phyloP scores from a whole-genome alignment of 2,113 vertebrate genomes.

The Equus quagga region DNA sequence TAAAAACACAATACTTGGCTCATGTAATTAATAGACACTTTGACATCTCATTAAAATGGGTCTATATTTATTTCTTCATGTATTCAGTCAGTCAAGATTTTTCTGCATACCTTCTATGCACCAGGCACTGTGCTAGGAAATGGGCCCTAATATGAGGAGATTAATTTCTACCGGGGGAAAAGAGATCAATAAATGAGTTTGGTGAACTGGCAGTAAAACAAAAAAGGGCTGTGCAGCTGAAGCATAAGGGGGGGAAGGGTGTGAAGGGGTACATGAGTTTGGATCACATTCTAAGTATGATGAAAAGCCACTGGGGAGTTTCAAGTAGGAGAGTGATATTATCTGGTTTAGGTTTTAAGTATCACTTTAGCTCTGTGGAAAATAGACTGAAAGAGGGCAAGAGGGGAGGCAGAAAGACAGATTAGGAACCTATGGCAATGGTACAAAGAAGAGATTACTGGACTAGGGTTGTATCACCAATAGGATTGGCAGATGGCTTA shows the following conservation, averaged over 20 bases:
- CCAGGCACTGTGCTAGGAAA: slow-evolving; percentile 27
- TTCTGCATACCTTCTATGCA: background rate
- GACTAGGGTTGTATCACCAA: background rate
- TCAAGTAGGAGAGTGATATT: background rate
- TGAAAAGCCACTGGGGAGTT: background rate
- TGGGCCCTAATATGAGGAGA: background rate
- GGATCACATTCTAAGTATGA: background rate
- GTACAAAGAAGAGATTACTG: background rate
- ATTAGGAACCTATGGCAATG: background rate
- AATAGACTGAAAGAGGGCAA: background rate
- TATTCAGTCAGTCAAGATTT: background rate
- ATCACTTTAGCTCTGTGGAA: background rate
- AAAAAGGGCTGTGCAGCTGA: background rate
- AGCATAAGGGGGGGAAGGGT: background rate
- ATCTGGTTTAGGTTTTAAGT: slow-evolving; percentile 32
- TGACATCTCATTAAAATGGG: slow-evolving; percentile 12
- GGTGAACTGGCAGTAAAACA: background rate
- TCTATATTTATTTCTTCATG: background rate
- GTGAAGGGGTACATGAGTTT: background rate
- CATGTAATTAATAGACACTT: background rate
- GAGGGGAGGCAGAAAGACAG: background rate
- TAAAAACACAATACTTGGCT: background rate
- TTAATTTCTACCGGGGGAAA: background rate
- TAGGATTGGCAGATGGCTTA: background rate
- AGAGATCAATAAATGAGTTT: background rate